Conservation (phyloP, 2,113 vertebrate species). For the zebrafish (Danio rerio) region DNA sequence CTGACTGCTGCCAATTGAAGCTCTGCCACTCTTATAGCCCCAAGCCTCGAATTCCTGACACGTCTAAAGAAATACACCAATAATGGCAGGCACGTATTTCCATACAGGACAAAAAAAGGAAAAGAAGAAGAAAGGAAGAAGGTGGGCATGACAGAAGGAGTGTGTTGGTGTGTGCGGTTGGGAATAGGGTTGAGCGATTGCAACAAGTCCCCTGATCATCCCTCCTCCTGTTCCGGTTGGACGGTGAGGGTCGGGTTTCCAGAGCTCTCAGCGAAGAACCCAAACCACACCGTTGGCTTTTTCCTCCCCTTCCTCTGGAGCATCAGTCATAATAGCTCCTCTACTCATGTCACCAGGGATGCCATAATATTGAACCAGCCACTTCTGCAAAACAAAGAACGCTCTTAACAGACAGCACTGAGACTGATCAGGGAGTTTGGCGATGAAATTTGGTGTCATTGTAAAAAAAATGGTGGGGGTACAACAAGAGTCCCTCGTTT, state of each 20-base stretch:
- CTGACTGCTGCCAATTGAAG: conserved; percentile 77
- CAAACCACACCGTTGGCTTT: conserved; percentile 38
- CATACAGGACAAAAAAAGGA: conserved; percentile 62
- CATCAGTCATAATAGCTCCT: conserved; percentile 40
- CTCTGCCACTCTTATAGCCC: conserved; percentile 66
- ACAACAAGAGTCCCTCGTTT: conserved; percentile 27
- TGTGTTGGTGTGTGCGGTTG: conserved; percentile 28
- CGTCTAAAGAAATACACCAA: conserved; percentile 75
- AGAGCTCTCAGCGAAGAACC: conserved; percentile 37
- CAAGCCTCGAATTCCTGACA: conserved; percentile 78
- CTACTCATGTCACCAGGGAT: conserved; percentile 22
- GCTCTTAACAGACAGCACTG: conserved; percentile 8
- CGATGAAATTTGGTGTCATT: not conserved
- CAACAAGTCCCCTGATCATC: conserved; percentile 53
- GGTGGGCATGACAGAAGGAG: conserved; percentile 52
- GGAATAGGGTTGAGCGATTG: conserved; percentile 46
- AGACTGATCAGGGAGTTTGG: conserved; percentile 2
- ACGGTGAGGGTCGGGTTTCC: conserved; percentile 41
- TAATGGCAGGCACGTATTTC: conserved; percentile 71
- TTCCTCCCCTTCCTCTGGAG: conserved; percentile 19
- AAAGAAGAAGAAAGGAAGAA: conserved; percentile 53
- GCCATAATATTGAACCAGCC: conserved; percentile 32
- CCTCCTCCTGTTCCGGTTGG: conserved; percentile 47
- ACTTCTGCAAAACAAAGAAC: conserved; percentile 26
- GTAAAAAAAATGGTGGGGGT: not conserved